Percentiles rank a stretch among this genome's conserved stretches.
Conservation (phyloP, 53 echinoderm and acorn worm species). For the Patiria pectinifera region DNA sequence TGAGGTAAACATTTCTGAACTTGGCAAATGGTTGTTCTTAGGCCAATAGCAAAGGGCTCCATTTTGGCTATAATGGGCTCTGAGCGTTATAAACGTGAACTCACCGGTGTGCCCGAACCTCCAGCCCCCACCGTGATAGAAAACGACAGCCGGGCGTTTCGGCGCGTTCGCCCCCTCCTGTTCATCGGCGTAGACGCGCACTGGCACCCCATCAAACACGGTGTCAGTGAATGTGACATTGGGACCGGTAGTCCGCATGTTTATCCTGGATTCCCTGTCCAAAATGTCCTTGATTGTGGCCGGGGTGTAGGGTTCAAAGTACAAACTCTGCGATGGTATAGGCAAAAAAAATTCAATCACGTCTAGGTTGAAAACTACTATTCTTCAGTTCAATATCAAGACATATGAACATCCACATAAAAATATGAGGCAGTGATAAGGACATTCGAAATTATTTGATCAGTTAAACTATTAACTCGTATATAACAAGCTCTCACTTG, state of each 20-base stretch:
- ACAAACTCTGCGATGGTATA: neutral
- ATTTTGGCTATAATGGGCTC: too few species aligned
- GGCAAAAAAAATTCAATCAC: neutral
- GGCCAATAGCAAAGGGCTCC: too few species aligned
- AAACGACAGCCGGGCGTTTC: slow-evolving; percentile 51
- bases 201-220: neutral
- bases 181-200: neutral
- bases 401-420: too few species aligned
- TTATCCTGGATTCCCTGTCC: neutral
- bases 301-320: neutral
- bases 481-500: too few species aligned
- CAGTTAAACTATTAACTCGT: too few species aligned
- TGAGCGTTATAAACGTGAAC: neutral
- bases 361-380: too few species aligned
- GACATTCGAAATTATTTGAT: too few species aligned
- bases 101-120: slow-evolving; percentile 61
- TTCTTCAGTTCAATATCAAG: neutral
- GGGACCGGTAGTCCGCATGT: neutral
- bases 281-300: neutral
- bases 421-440: too few species aligned
- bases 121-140: slow-evolving; percentile 72
- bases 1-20: too few species aligned
- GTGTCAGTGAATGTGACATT: neutral
- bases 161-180: neutral
- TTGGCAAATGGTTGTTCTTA: too few species aligned